Evolutionary conservation across 2,797 vertebrate species (phyloP).

Genomic region (Sciaenops ocellatus): DNA sequence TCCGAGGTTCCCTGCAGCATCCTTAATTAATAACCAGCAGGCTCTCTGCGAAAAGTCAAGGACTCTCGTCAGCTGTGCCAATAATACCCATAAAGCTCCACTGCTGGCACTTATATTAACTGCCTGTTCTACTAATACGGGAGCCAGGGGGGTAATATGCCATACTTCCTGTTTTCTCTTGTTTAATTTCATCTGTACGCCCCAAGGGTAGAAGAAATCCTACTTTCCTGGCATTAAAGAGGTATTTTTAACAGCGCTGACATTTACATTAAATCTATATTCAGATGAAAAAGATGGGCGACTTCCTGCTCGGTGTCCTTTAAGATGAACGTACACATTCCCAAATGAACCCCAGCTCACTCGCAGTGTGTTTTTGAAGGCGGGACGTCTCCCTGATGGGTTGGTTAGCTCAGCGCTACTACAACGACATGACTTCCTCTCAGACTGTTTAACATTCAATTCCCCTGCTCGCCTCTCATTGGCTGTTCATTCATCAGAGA

Average conservation of each 20-base stretch:
- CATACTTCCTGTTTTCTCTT: neutral
- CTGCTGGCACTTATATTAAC: neutral
- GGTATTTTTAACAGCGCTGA: neutral
- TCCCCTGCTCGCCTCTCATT: neutral
- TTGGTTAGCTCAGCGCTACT: neutral
- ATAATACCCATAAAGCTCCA: neutral
- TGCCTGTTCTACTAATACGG: neutral
- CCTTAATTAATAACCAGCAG: neutral
- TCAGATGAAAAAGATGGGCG: neutral
- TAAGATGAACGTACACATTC: neutral
- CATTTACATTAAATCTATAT: neutral
- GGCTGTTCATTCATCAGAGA: neutral
- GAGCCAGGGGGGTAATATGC: neutral
- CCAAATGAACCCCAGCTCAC: neutral
- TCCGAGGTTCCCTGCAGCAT: no score
- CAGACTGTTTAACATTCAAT: neutral
- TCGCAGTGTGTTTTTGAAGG: neutral
- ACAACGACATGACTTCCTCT: neutral
- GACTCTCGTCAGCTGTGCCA: neutral
- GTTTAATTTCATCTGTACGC: neutral
- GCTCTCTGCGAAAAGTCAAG: neutral
- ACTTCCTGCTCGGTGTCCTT: neutral
- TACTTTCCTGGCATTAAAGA: neutral
- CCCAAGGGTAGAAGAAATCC: neutral
- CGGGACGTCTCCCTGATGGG: neutral